Evolutionary conservation across 2,797 vertebrate genomes (phyloP).

Genomic region (Anniella stebbinsi): DNA sequence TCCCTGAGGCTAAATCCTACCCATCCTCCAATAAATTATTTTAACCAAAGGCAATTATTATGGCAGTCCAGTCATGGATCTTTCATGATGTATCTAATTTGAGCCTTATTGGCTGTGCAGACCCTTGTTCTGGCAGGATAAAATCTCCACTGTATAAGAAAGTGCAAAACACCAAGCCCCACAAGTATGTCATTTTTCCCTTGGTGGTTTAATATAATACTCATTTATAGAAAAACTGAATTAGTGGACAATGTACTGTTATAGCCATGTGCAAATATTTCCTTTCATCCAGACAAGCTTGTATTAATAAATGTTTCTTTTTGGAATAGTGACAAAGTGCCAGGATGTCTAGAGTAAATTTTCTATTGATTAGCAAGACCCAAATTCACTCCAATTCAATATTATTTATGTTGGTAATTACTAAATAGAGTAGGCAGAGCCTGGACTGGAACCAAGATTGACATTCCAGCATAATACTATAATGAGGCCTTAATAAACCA

Average conservation of each 20-base stretch:
- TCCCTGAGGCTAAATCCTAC: neutral
- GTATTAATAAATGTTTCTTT: constrained; percentile 41
- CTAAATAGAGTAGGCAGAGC: constrained; percentile 47
- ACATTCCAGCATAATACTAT: constrained; percentile 63
- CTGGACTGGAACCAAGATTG: constrained; percentile 60
- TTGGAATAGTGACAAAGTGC: constrained; percentile 27
- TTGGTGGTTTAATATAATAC: neutral
- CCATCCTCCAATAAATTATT: neutral
- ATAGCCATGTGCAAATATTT: neutral
- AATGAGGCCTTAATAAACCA: constrained; percentile 71
- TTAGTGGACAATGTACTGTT: neutral
- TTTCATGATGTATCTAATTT: neutral
- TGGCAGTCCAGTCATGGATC: neutral
- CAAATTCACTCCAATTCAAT: constrained; percentile 39
- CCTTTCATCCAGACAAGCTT: neutral
- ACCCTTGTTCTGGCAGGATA: neutral
- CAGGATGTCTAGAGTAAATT: constrained; percentile 27
- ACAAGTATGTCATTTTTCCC: neutral
- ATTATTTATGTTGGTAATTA: constrained; percentile 59
- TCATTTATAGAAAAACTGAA: neutral
- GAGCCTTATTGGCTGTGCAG: neutral
- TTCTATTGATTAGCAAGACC: constrained; percentile 48
- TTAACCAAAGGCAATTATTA: neutral
- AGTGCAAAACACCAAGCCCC: neutral
- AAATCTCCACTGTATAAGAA: neutral